Evolutionary conservation across 1,140 invertebrate species (phyloP), one percentile per base, ranked within the genome.

Genomic region (Hypothenemus hampei): DNA sequence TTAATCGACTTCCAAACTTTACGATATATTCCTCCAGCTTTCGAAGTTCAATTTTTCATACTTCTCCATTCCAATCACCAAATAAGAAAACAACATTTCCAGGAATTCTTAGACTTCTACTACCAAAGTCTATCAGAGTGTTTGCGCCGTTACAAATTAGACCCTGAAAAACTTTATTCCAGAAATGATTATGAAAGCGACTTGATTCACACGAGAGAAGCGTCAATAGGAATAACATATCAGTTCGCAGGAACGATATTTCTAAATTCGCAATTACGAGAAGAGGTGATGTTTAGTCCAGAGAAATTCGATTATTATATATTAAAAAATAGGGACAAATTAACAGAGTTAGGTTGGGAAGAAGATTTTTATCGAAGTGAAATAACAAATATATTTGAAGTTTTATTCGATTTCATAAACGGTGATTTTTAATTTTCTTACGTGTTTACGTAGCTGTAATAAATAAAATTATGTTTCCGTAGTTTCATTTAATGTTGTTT

Each of bases 1-100:
- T 67, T 80, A 10, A 68, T 81, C 20, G 78, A 80, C 55, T 76
- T 78, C 52, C 78, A 80, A 57, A 58, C 74, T 6, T 56, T 76
- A 46, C 67, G 78, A 6, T 79, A 79, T 15, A 65, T 66, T 8
- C 77, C 78, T 2, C 64, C 77, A 4, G 72, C 72, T 0, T 73
- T 77, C 13, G 79, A 82, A 51, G 26, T 76, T 0, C 53, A 70
- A 2, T 66, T 68, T 7, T 60, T 76, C 1, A 41, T 77, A 0
- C 71, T 73, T 55, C 41, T 74, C 0, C 67, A 63, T 22, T 62
- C 69, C 0, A 64, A 61, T 2, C 62, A 66, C 4, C 53, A 67
- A 8, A 70, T 73, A 20, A 58, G 75, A 23, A 58, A 68, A 6
- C 35, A 60, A 20, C 50, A 73, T 44, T 68, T 73, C 50, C 48